Percentiles rank a stretch among this genome's conserved stretches.
Conservation (phyloP, 1,140 invertebrate species). For the Papilio polyxenes region DNA sequence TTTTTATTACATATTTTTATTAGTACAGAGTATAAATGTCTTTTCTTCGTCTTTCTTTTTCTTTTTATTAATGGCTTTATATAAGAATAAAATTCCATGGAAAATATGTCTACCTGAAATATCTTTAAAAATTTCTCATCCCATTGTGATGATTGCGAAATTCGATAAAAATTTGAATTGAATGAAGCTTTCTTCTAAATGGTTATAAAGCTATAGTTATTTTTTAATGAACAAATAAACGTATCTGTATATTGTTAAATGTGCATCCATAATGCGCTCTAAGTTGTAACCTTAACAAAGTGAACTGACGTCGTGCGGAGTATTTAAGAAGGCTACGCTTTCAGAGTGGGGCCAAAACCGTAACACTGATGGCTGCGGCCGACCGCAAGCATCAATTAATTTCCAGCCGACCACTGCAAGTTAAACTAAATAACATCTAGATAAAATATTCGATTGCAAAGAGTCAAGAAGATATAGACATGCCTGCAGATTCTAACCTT, state of each 20-base stretch:
- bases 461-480: slow-evolving; percentile 50
- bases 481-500: slow-evolving; percentile 74
- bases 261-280: slow-evolving; percentile 52
- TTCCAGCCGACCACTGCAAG: slow-evolving; percentile 19
- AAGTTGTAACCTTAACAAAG: slow-evolving; percentile 74
- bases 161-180: too few relatives aligned
- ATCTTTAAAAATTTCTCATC: too few relatives aligned
- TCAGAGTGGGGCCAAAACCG: slow-evolving; percentile 64
- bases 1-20: too few relatives aligned
- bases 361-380: slow-evolving; percentile 57
- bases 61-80: too few relatives aligned
- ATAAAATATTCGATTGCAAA: slow-evolving; percentile 42
- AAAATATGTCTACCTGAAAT: too few relatives aligned
- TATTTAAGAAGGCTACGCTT: slow-evolving; percentile 75
- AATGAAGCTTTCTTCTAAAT: background rate
- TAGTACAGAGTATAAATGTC: too few relatives aligned
- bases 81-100: too few relatives aligned
- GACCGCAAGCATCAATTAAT: slow-evolving; percentile 53
- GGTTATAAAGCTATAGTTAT: background rate
- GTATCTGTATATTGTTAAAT: slow-evolving; percentile 41
- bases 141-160: too few relatives aligned
- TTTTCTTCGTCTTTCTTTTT: too few relatives aligned
- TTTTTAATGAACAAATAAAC: background rate
- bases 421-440: slow-evolving; percentile 48
- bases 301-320: slow-evolving; percentile 66